A percentile compares a stretch with the other conserved stretches of the same genome.
These are phyloP conservation scores for Alligator mississippiensis DNA, from an alignment of 2,113 vertebrate genomes.

Conservation along the genomic window DNA sequence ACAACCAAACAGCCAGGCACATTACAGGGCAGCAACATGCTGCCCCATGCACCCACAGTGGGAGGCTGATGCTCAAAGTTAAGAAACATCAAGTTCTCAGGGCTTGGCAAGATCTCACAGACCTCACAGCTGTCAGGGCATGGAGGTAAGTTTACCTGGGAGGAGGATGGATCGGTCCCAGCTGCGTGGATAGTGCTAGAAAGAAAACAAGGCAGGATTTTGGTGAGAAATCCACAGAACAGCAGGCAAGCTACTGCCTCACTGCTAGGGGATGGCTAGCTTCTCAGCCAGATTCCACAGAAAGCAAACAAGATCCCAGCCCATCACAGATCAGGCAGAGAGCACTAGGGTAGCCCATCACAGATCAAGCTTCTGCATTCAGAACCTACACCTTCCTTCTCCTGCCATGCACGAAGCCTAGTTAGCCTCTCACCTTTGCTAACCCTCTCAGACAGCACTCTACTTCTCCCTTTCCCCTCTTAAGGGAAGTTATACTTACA, in stretches of 20 bases:
- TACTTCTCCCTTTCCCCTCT: too few relatives aligned
- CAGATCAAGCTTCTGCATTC: not conserved
- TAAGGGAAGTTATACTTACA: constrained; percentile 75
- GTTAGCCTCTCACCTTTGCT: too few relatives aligned
- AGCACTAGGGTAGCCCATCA: too few relatives aligned
- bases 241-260: not conserved
- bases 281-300: not conserved
- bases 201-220: constrained; percentile 22
- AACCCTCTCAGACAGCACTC: too few relatives aligned
- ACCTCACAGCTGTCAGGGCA: not conserved
- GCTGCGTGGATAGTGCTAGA: constrained; percentile 86
- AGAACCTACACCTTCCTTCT: not conserved
- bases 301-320: not conserved
- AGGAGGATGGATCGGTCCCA: constrained; percentile 87
- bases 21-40: not conserved
- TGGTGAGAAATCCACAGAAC: not conserved
- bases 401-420: not conserved
- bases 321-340: too few relatives aligned
- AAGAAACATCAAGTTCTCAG: too few relatives aligned
- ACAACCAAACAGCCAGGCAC: not conserved
- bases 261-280: not conserved
- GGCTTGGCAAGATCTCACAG: not conserved
- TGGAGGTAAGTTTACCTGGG: constrained; percentile 71
- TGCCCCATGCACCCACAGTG: not conserved
- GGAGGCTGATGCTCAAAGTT: too few relatives aligned